Conservation (phyloP, 2,888 invertebrate species). For the Parapristionchus giblindavisi region DNA sequence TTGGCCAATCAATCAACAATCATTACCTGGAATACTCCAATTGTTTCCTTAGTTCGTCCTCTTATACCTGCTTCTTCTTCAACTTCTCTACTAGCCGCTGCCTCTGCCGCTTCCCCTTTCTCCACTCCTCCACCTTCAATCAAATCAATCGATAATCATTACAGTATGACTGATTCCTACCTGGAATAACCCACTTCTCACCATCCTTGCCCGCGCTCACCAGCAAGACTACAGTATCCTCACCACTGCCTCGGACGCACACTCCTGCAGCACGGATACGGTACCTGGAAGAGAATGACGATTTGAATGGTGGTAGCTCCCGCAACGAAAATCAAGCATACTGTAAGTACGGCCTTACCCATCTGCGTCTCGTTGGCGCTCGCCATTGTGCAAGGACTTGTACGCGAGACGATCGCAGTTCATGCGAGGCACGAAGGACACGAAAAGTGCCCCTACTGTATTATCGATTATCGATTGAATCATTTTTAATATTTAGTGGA, state of each 20-base stretch:
- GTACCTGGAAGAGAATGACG: constrained; percentile 43
- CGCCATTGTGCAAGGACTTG: constrained; percentile 33
- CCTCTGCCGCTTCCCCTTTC: constrained; percentile 85
- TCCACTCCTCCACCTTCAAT: constrained; percentile 87
- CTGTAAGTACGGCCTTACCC: too few relatives aligned
- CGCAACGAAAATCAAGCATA: too few relatives aligned
- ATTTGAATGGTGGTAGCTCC: background rate
- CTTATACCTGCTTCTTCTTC: constrained; percentile 94
- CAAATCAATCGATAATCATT: background rate
- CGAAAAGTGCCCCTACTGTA: too few relatives aligned
- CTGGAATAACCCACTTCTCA: constrained; percentile 85
- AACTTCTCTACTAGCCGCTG: constrained; percentile 91
- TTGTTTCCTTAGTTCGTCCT: constrained; percentile 86
- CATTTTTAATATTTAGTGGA: too few relatives aligned
- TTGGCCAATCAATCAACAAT: background rate
- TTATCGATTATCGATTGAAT: too few relatives aligned
- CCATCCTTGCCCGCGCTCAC: constrained; percentile 61
- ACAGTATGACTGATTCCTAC: constrained; percentile 69
- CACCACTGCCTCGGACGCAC: constrained; percentile 33
- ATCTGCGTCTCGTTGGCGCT: constrained; percentile 37
- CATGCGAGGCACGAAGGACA: constrained; percentile 26
- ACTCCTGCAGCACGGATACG: constrained; percentile 39
- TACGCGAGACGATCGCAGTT: constrained; percentile 16
- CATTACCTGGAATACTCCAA: constrained; percentile 90
- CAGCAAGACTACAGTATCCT: constrained; percentile 52